phyloP scores from a whole-genome alignment of 2,113 vertebrate genomes.

The Crotalus helleri region DNA sequence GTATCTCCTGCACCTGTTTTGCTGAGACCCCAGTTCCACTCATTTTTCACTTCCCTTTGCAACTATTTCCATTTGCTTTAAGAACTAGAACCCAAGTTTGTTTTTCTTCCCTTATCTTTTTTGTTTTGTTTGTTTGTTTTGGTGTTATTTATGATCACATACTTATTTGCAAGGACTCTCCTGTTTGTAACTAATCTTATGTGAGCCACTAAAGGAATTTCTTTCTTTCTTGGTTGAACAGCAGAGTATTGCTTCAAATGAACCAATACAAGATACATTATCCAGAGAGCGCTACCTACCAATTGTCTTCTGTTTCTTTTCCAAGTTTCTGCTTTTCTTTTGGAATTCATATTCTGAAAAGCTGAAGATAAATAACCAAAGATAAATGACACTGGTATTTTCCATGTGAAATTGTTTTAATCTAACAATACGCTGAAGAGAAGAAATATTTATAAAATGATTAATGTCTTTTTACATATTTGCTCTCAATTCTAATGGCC shows the following conservation, averaged over 20 bases:
- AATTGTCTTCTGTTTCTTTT: slow-evolving; percentile 95
- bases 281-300: slow-evolving; percentile 69
- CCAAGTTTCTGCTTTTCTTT: slow-evolving; percentile 99
- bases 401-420: neutral
- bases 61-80: neutral
- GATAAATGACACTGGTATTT: neutral
- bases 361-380: slow-evolving; percentile 66
- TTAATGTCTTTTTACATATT: neutral
- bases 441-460: neutral
- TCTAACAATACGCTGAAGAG: neutral
- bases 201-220: neutral
- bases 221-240: neutral
- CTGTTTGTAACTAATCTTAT: neutral
- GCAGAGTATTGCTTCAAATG: neutral
- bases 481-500: neutral
- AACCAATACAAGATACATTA: neutral
- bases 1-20: neutral
- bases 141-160: neutral
- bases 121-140: neutral
- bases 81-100: neutral
- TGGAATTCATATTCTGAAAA: slow-evolving; percentile 99
- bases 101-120: neutral
- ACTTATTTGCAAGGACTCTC: neutral
- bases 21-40: neutral
- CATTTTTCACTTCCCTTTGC: neutral